Conservation (phyloP, 2,797 vertebrate genomes). For the Syndactyla subalaris region DNA sequence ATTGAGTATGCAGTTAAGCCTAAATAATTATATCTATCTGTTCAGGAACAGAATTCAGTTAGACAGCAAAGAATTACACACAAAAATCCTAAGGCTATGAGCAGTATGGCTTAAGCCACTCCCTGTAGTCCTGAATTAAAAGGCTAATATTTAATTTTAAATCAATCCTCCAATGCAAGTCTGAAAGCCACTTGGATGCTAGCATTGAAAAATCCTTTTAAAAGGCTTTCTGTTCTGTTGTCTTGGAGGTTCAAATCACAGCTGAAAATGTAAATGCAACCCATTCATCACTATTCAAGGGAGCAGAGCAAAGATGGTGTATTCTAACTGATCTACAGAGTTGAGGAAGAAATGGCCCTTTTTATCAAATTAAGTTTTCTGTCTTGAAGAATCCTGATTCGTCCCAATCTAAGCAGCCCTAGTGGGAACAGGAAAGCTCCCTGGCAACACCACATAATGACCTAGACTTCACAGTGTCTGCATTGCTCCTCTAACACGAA, state of each 20-base stretch:
- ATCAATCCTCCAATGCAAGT: background rate
- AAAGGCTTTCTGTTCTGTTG: slow-evolving; percentile 23
- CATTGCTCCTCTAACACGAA: background rate
- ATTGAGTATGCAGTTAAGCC: background rate
- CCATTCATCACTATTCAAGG: background rate
- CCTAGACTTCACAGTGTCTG: background rate
- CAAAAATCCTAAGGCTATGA: background rate
- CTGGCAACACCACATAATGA: background rate
- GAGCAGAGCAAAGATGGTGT: background rate
- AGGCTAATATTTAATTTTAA: background rate
- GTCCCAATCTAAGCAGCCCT: background rate
- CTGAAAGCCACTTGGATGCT: background rate
- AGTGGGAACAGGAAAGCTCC: background rate
- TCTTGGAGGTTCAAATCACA: background rate
- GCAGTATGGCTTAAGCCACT: background rate
- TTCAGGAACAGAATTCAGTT: background rate
- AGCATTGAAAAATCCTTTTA: background rate
- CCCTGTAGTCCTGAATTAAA: background rate
- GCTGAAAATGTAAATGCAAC: background rate
- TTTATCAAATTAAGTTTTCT: background rate
- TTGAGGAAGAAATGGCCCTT: background rate
- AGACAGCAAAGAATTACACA: background rate
- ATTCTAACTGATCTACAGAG: background rate
- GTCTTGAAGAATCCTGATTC: background rate
- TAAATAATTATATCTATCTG: background rate